A percentile compares a stretch with the other conserved stretches of the same genome.
phyloP scores from a whole-genome alignment of 2,113 vertebrate genomes.

The Labeo catla region DNA sequence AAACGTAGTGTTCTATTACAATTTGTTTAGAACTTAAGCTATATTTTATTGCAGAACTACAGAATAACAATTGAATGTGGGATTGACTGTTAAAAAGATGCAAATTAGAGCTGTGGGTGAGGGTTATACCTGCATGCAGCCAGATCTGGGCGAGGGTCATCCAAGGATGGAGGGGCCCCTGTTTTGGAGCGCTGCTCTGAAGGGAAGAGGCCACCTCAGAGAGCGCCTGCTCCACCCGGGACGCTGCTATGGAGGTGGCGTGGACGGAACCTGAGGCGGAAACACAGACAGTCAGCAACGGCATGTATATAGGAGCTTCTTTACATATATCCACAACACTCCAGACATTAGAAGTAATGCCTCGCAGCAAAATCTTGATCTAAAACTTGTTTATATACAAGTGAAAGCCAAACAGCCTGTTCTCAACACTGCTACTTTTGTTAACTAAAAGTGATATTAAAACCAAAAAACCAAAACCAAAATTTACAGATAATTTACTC shows the following conservation, averaged over 20 bases:
- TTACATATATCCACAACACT: slow-evolving; percentile 12
- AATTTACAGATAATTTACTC: no score
- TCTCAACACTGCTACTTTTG: background rate
- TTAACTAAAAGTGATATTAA: background rate
- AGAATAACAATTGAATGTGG: background rate
- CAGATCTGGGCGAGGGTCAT: slow-evolving; percentile 99
- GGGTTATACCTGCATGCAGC: slow-evolving; percentile 92
- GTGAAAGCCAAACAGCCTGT: background rate
- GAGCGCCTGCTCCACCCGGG: slow-evolving; percentile 95
- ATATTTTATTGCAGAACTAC: background rate
- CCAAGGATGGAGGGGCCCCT: slow-evolving; percentile 96
- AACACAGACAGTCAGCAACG: slow-evolving; percentile 26
- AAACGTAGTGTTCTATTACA: background rate
- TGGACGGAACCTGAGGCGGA: slow-evolving; percentile 88
- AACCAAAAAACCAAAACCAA: background rate
- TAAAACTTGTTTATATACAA: background rate
- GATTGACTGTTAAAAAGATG: background rate
- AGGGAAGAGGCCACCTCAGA: slow-evolving; percentile 95
- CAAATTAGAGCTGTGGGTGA: background rate
- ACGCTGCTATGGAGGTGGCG: slow-evolving; percentile 95
- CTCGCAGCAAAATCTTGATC: background rate
- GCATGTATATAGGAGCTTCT: background rate
- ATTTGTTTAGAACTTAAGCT: background rate
- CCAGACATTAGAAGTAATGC: background rate
- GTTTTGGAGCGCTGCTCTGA: slow-evolving; percentile 95